Evolutionary conservation across 2,797 vertebrate species (phyloP).

Genomic region (Chelon labrosus): DNA sequence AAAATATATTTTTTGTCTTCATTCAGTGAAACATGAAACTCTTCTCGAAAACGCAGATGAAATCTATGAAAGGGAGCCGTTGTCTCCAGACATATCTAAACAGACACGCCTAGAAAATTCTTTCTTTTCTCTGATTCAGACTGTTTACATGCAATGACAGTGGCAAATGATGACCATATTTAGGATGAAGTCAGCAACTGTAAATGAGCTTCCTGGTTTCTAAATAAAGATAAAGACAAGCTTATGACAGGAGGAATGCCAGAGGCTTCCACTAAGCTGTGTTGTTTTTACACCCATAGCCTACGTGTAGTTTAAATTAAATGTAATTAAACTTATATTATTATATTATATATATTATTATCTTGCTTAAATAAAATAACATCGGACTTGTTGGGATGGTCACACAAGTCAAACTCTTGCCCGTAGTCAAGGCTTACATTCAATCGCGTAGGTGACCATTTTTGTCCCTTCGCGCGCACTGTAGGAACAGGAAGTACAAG

Average conservation of each 20-base stretch:
- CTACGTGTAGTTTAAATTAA: neutral
- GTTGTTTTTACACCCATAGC: too few relatives aligned
- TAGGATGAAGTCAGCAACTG: slow-evolving; percentile 19
- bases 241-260: slow-evolving; percentile 15
- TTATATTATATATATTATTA: too few relatives aligned
- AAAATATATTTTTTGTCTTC: neutral
- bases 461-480: slow-evolving; percentile 69
- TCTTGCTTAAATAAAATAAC: too few relatives aligned
- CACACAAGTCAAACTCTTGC: too few relatives aligned
- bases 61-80: neutral
- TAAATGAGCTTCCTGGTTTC: slow-evolving; percentile 5
- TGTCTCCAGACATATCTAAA: neutral
- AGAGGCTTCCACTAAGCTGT: too few relatives aligned
- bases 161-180: neutral
- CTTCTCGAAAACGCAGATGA: neutral
- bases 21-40: neutral
- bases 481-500: slow-evolving; percentile 74
- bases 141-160: neutral
- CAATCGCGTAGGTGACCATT: rapidly evolving
- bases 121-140: neutral
- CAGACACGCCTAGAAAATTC: slow-evolving; percentile 12
- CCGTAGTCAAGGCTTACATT: neutral
- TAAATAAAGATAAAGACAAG: slow-evolving; percentile 31
- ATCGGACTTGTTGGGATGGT: neutral
- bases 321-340: too few relatives aligned